Base-by-base conservation (phyloP, 2,113 vertebrate species). In the Ellobius talpinus region DNA sequence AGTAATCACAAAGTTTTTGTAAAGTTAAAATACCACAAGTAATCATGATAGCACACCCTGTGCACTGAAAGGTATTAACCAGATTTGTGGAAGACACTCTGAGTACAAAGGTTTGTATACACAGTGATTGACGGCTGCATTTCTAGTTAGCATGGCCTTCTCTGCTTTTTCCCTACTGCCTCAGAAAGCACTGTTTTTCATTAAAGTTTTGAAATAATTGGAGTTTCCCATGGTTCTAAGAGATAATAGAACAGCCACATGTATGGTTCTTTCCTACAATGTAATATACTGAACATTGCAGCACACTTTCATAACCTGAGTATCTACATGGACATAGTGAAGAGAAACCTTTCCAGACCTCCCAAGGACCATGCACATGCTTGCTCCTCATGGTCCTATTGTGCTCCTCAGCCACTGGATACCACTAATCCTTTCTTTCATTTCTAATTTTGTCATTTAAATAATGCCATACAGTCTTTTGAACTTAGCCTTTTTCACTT, bases 1-100 rank as follows among this genome's bases (percentile, higher is more conserved):
- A 92, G 73, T 42, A 88, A 96, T 73, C 79, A 81, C 58, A 76
- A 96, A 96, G 63, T 78, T 94, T 96, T 94, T 95, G 7, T 89
- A 79, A 88, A 88, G 29, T 12, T 90, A 65, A 88, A 94, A 84
- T 82, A 89, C 24, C 74, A 58, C 33, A 87, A 93, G 72, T 87
- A 79, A 94, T 89, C 39, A 87, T 31, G 70, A 63, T 66, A 77
- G 23, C 36, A 55, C 47, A 85, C n/a, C 39, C 33, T 74, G 26
- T 90, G 72, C 79, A 26, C 50, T 86, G 68, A 76, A 89, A 79
- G 50, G 74, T 61, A 74, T 61, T 39, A 26, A 39, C 5, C 21
- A 39, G 39, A 76, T 42, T 68, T 77, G 58, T 88, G 50, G 13
- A 85, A 82, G 58, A 19, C 29, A 24, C 33, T 7, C 0, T 24